Evolutionary conservation across 2,113 vertebrate genomes (phyloP).

Genomic region (Actenoides hombroni): DNA sequence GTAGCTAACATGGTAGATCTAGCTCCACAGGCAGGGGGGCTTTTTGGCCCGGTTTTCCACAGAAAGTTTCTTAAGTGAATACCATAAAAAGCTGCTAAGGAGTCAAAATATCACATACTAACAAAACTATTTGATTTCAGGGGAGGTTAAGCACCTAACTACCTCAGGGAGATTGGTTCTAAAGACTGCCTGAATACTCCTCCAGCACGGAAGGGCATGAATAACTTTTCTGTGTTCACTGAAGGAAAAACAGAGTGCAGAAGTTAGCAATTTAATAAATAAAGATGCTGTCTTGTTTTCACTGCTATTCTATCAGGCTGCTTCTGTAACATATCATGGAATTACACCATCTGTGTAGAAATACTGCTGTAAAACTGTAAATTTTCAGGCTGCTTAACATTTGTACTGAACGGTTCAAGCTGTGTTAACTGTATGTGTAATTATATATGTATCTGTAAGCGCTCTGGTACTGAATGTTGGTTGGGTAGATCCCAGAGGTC

Average conservation of each 20-base stretch:
- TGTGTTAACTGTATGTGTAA: neutral
- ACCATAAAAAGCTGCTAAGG: constrained; percentile 2
- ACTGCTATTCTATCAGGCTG: neutral
- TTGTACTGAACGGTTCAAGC: constrained; percentile 21
- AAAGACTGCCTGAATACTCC: neutral
- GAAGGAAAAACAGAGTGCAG: neutral
- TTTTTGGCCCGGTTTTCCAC: neutral
- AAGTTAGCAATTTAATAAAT: neutral
- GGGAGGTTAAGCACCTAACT: neutral
- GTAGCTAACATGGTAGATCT: neutral
- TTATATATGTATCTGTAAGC: neutral
- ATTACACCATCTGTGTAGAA: constrained; percentile 8
- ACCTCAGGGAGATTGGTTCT: neutral
- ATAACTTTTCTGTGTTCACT: neutral
- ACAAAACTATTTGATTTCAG: neutral
- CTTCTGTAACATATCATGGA: constrained; percentile 3
- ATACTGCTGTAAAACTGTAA: constrained; percentile 13
- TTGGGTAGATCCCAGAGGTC: neutral
- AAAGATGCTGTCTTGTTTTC: neutral
- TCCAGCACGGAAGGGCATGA: neutral
- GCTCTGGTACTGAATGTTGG: neutral
- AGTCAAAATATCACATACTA: neutral
- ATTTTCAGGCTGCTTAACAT: constrained; percentile 9
- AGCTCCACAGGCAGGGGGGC: neutral
- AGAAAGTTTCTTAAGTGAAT: neutral